Conservation (phyloP, 2,888 invertebrate genomes). For the Diaprepes abbreviatus region DNA sequence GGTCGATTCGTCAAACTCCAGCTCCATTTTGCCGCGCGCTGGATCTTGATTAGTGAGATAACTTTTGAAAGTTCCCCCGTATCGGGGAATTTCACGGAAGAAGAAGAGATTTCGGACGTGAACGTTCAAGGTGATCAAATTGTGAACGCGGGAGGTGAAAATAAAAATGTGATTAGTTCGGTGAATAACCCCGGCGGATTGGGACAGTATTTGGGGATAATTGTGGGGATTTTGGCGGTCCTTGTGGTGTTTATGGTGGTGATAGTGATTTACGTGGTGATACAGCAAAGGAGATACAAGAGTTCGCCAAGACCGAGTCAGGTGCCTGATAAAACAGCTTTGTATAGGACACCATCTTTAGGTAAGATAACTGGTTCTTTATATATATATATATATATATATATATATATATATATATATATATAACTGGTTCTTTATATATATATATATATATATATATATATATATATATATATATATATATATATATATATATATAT, state of each 20-base stretch:
- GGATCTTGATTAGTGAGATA: conserved; percentile 93
- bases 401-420: neutral
- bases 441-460: neutral
- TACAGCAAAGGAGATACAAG: conserved; percentile 64
- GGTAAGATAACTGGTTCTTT: conserved; percentile 33
- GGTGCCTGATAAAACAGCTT: conserved; percentile 65
- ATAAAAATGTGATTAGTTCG: conserved; percentile 63
- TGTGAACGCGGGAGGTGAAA: conserved; percentile 53
- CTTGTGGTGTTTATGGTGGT: conserved; percentile 64
- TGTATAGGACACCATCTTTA: conserved; percentile 65
- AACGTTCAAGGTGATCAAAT: conserved; percentile 58
- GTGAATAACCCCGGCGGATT: conserved; percentile 61
- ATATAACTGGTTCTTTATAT: too few species aligned
- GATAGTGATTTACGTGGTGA: conserved; percentile 63
- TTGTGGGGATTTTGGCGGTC: conserved; percentile 65
- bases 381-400: neutral
- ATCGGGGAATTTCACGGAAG: conserved; percentile 65
- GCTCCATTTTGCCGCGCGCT: conserved; percentile 82
- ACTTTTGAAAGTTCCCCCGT: conserved; percentile 79
- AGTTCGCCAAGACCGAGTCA: conserved; percentile 60
- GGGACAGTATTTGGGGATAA: conserved; percentile 65
- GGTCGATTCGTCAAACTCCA: conserved; percentile 85
- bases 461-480: neutral
- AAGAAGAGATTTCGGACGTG: conserved; percentile 53
- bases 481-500: neutral